Base-by-base conservation (phyloP, 2,797 vertebrate genomes). In the Lacerta agilis region DNA sequence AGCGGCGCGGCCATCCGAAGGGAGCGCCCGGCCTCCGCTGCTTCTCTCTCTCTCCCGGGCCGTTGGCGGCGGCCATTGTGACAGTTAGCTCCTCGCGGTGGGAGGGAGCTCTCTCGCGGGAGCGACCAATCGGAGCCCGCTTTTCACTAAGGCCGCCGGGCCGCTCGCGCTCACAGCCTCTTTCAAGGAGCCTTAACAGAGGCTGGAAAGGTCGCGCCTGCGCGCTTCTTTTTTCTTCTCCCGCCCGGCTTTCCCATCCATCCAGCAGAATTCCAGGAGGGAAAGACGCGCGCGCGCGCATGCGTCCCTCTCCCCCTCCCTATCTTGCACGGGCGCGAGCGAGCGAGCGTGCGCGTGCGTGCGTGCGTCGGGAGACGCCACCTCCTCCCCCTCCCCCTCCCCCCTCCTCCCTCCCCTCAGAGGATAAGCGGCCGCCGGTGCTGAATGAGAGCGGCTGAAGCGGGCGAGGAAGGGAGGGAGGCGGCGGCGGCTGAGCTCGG, bases 381-480 rank as follows among this genome's bases (percentile, higher is more conserved):
- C 36, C 67, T 18, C 45, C 9, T 2, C n/a, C 36, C 10, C 29
- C 3, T 3, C n/a, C 23, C 4, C 27, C 64, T 29, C 64, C n/a
- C 23, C 4, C 27, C 64, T 29, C 64, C 8, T 2, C 20, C 29
- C 20, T 20, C 3, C 29, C 9, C 0, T 18, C 7, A 25, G 76
- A 78, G 36, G 27, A 61, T 41, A 10, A 77, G 84, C 72, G 29
- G 33, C 83, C 8, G 61, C 77, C 55, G 82, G 82, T 80, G 83
- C 86, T 92, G 87, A 88, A 90, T 86, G 90, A 82, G 8, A 73
- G 80, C 25, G 2, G 15, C 72, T 55, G 81, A 27, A 8, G 45
- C 82, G 73, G 82, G 83, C 45, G 87, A 79, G 66, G 6, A 11
- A 69, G 1, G 9, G 29, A 73, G 49, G 11, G 8, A 3, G 10